phyloP scores from a whole-genome alignment of 2,888 invertebrate genomes.

The Lasioglossum malachurum region DNA sequence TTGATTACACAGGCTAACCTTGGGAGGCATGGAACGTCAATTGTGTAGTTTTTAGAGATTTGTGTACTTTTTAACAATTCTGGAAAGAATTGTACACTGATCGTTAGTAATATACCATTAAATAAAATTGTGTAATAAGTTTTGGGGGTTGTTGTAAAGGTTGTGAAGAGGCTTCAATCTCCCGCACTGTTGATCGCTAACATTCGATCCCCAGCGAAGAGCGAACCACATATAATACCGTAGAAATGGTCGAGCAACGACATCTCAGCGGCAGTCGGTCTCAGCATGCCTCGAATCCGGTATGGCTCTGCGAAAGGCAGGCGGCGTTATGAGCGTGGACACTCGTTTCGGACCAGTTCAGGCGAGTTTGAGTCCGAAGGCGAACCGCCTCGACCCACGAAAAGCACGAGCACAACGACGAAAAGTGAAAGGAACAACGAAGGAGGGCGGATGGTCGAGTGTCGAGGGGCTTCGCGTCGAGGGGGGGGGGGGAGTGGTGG shows the following conservation, averaged over 20 bases:
- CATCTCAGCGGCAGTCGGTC: not conserved
- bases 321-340: conserved; percentile 46
- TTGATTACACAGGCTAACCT: not conserved
- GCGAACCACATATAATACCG: not conserved
- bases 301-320: conserved; percentile 60
- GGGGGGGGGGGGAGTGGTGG: not conserved
- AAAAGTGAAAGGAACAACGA: conserved; percentile 80
- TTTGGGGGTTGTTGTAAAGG: not conserved
- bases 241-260: not conserved
- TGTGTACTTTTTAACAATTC: too few relatives aligned
- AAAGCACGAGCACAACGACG: conserved; percentile 75
- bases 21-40: not conserved
- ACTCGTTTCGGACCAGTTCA: conserved; percentile 68
- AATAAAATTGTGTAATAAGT: not conserved
- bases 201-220: not conserved
- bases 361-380: conserved; percentile 73
- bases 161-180: not conserved
- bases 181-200: not conserved
- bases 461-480: not conserved
- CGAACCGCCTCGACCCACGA: conserved; percentile 74
- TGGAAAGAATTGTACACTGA: not conserved
- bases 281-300: conserved; percentile 58
- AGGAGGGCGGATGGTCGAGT: conserved; percentile 1
- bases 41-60: not conserved
- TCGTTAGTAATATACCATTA: not conserved